Conservation (phyloP, 1,140 invertebrate genomes). For the Aphaenogaster ashmeadi region DNA sequence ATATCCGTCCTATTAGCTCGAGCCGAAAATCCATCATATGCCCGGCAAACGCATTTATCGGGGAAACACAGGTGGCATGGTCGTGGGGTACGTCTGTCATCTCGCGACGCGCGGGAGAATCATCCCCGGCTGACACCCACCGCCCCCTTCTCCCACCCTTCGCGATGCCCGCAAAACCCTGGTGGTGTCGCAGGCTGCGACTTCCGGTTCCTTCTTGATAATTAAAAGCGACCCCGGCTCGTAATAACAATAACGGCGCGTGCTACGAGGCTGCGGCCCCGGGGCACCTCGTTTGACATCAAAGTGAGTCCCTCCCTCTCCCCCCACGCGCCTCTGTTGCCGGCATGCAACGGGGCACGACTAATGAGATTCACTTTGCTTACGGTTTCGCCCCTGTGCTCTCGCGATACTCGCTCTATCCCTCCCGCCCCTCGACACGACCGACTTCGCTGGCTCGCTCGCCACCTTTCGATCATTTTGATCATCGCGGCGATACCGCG, state of each 20-base stretch:
- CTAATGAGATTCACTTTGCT: constrained; percentile 87
- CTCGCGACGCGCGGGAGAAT: constrained; percentile 7
- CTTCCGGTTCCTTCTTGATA: constrained; percentile 76
- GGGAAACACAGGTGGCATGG: constrained; percentile 25
- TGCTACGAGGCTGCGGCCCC: constrained; percentile 68
- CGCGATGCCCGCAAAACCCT: not conserved
- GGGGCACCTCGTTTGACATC: constrained; percentile 85
- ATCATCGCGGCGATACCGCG: constrained; percentile 75
- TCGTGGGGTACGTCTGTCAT: constrained; percentile 32
- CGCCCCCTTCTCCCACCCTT: not conserved
- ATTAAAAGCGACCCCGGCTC: constrained; percentile 74
- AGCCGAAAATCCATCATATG: constrained; percentile 18
- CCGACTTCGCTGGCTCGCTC: constrained; percentile 57
- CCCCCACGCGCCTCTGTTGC: constrained; percentile 44
- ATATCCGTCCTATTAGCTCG: constrained; percentile 15
- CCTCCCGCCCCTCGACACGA: not conserved
- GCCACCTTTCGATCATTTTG: constrained; percentile 75
- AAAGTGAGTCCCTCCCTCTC: constrained; percentile 82
- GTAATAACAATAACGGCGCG: constrained; percentile 74
- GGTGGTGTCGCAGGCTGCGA: constrained; percentile 60
- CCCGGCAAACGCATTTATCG: constrained; percentile 32
- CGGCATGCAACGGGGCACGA: constrained; percentile 82
- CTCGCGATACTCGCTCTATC: constrained; percentile 25
- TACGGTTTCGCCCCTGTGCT: constrained; percentile 80
- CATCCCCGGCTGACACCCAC: not conserved